Base-by-base conservation (phyloP, 2,797 vertebrate genomes). In the Anableps anableps region DNA sequence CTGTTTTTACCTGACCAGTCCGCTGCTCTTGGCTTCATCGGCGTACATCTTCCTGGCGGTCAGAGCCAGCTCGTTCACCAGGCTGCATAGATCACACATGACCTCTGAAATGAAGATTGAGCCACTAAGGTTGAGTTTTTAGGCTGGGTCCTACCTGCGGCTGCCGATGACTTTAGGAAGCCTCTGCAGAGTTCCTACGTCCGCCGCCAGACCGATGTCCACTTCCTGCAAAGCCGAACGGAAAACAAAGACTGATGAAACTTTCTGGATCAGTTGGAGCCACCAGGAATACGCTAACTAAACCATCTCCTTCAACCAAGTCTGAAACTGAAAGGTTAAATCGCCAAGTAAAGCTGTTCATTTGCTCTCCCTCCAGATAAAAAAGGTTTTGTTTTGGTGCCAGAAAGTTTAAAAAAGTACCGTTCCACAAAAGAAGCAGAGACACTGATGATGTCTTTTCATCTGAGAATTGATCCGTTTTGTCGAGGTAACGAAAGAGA, bases 21-120 rank as follows among this genome's bases (percentile, higher is more conserved):
- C 97, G 1, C 95, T 94, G 93, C 89, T 93, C 86, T 96, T 93
- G 0, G 98, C 97, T 88, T 98, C 97, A 0, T 98, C 96, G 0
- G 97, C 96, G 66, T 95, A 96, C 97, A 98, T 94, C 89, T 96
- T 98, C 84, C 97, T 96, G 3, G 96, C 96, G 0, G 97, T 98
- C 89, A 97, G 95, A 78, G 95, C 96, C 85, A 99, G 88, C 31
- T 98, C 97, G 1, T 96, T 98, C 88, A 98, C 97, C 2, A 98
- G 94, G 89, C 97, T 85, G 68, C 10, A 41, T n/a, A 66, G 9
- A 62, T 5, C 0, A 55, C 31, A 81, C 17, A 1, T 8, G 50
- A 72, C 11, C 50, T 41, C 43, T 58, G 16, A 75, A 47, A 26
- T 55, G 23, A 13, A 5, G 10, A 3, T 55, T n/a, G n/a, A n/a